Conservation (phyloP, 2,113 vertebrate genomes). For the Strix aluco region DNA sequence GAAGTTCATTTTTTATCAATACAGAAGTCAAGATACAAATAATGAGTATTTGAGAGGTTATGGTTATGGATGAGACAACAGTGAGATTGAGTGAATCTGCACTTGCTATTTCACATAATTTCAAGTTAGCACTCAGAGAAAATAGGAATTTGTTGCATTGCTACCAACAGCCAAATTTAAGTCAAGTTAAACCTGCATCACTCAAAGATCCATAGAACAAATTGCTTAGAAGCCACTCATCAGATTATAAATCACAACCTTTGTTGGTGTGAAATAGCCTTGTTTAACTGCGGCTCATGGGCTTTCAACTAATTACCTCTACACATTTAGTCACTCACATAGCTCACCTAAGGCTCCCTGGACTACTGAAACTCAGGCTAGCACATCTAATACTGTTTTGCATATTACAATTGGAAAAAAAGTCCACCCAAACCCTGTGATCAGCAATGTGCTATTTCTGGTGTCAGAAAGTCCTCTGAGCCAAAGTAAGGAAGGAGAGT, state of each 20-base stretch:
- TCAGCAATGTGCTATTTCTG: not conserved
- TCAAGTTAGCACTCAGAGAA: not conserved
- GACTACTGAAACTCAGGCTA: not conserved
- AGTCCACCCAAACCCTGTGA: not conserved
- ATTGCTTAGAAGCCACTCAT: not conserved
- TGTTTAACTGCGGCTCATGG: not conserved
- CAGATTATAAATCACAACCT: not conserved
- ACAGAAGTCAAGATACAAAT: not conserved
- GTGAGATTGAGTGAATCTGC: not conserved
- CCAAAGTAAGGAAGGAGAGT: not conserved
- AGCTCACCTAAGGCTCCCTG: not conserved
- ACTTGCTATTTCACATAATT: not conserved
- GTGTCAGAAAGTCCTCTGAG: conserved; percentile 1
- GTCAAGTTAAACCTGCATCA: not conserved
- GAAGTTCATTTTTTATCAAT: not conserved
- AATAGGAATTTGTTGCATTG: not conserved
- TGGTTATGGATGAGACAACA: not conserved
- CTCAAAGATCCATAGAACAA: not conserved
- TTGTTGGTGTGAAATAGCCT: not conserved
- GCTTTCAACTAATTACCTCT: not conserved
- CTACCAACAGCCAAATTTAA: not conserved
- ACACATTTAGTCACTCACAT: not conserved
- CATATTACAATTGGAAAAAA: not conserved
- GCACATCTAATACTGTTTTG: not conserved
- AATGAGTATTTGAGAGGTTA: not conserved